A percentile compares a stretch with the other conserved stretches of the same genome.
These are phyloP conservation scores for Beroe ovata DNA, from an alignment of 37 sponge, comb jelly and placozoan species.

Conservation along the genomic window DNA sequence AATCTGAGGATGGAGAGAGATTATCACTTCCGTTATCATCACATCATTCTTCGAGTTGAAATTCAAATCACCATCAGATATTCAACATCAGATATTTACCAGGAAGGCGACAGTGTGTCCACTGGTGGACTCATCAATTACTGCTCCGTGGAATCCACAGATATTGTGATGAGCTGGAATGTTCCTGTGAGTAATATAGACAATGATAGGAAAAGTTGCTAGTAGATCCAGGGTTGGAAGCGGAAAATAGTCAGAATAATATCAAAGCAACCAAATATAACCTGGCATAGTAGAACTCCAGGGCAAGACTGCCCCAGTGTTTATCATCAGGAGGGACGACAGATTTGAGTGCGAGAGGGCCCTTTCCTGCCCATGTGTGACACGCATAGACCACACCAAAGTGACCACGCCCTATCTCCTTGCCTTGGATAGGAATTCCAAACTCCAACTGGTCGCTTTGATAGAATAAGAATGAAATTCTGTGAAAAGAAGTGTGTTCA, in stretches of 20 bases:
- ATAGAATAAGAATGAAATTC: neutral
- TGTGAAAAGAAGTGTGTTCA: no score
- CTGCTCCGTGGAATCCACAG: constrained; percentile 84
- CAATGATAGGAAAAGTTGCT: no score
- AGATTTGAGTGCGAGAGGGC: constrained; percentile 85
- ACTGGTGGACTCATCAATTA: constrained; percentile 70
- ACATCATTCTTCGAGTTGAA: no score
- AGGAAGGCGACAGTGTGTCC: constrained; percentile 58
- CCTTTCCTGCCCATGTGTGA: constrained; percentile 92
- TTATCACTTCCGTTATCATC: no score
- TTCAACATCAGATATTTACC: no score
- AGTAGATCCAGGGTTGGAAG: no score
- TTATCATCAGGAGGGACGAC: constrained; percentile 98
- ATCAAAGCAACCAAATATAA: no score
- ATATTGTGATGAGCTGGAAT: constrained; percentile 87
- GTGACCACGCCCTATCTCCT: constrained; percentile 94
- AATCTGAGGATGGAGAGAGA: constrained; percentile 82
- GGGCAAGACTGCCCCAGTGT: constrained; percentile 97
- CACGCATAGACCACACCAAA: constrained; percentile 97
- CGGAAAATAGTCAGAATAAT: no score
- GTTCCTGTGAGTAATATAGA: constrained; percentile 70
- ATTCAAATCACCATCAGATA: no score
- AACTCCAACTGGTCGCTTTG: constrained; percentile 80
- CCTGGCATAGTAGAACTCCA: constrained; percentile 99
- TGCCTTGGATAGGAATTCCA: constrained; percentile 82